Percentiles rank a stretch among this genome's conserved stretches.
Evolutionary conservation across 2,113 vertebrate species (phyloP).

Genomic region (Cygnus atratus): DNA sequence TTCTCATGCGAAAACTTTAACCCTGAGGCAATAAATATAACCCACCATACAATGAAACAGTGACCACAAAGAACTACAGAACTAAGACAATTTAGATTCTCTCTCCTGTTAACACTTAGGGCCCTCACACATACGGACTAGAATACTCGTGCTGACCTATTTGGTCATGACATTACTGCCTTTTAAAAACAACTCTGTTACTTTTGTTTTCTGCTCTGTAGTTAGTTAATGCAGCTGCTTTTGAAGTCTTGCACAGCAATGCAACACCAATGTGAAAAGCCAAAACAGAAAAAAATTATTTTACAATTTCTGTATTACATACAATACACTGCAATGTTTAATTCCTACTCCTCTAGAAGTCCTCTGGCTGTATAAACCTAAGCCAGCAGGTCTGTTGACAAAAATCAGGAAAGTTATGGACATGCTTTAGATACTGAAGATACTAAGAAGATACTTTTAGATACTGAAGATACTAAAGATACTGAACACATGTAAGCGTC

Average conservation of each 20-base stretch:
- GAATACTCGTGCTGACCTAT: background rate
- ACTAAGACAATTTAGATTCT: accelerated
- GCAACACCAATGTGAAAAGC: background rate
- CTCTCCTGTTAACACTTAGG: background rate
- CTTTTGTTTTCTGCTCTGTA: background rate
- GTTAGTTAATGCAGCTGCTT: background rate
- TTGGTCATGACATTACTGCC: background rate
- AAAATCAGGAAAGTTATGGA: background rate
- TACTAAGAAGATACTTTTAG: background rate
- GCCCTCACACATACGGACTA: background rate
- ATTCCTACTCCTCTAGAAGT: background rate
- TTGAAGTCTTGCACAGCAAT: background rate
- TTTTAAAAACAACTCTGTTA: background rate
- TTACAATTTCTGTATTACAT: background rate
- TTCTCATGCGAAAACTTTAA: background rate
- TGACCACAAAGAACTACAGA: background rate
- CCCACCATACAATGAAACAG: background rate
- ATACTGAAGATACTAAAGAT: background rate
- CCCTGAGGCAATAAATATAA: background rate
- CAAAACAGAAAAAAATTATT: background rate
- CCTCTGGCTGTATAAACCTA: slow-evolving; percentile 24
- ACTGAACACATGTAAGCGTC: background rate
- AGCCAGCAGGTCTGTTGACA: background rate
- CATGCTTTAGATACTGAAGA: slow-evolving; percentile 23
- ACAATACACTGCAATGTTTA: background rate